Evolutionary conservation across 2,113 vertebrate genomes (phyloP).

Genomic region (Apus apus): DNA sequence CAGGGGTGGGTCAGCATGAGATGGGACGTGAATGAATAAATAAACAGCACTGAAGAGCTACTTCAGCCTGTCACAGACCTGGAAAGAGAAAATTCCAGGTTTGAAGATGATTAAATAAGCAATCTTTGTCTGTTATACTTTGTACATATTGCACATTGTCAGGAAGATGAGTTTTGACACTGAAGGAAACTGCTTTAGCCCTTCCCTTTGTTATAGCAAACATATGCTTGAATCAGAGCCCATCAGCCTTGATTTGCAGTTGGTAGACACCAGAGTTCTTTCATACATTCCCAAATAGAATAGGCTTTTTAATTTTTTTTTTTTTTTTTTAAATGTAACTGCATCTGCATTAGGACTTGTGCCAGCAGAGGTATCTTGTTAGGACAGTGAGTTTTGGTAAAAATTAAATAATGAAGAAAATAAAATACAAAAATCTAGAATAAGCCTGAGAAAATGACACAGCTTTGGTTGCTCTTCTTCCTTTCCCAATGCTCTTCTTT

Average conservation of each 20-base stretch:
- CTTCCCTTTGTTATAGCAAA: conserved; percentile 43
- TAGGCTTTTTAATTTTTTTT: not conserved
- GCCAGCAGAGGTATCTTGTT: not conserved
- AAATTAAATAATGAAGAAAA: not conserved
- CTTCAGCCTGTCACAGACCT: not conserved
- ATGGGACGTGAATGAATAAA: not conserved
- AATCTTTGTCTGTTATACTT: not conserved
- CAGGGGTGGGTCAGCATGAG: not conserved
- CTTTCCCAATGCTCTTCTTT: not conserved
- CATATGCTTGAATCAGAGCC: not conserved
- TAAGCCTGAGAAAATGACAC: not conserved
- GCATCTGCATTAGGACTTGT: not conserved
- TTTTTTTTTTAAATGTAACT: not conserved
- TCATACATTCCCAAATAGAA: not conserved
- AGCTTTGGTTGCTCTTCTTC: not conserved
- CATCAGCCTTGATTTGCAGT: conserved; percentile 5
- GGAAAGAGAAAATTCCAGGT: not conserved
- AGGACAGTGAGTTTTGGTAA: not conserved
- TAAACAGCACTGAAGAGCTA: not conserved
- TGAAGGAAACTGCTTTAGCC: conserved; percentile 21
- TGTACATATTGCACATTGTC: not conserved
- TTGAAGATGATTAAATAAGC: not conserved
- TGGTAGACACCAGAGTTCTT: not conserved
- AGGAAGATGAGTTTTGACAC: conserved; percentile 45
- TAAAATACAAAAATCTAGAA: not conserved